These are phyloP conservation scores for Nerophis lumbriciformis DNA, from an alignment of 2,113 vertebrate genomes.

Conservation along the genomic window DNA sequence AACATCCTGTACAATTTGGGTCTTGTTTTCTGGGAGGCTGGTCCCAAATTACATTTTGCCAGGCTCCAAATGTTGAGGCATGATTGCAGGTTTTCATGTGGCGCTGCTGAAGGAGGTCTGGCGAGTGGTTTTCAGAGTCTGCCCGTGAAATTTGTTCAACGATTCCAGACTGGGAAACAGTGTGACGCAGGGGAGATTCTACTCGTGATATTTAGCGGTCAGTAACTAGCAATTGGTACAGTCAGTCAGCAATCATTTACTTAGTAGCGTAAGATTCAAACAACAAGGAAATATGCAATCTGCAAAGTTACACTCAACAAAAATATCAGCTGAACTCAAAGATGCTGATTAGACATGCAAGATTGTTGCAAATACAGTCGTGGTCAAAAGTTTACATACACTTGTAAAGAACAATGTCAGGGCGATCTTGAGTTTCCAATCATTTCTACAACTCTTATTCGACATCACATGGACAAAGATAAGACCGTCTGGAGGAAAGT, in stretches of 20 bases:
- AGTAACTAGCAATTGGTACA: neutral
- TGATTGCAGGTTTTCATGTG: conserved; percentile 58
- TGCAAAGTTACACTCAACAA: no score
- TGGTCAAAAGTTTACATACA: no score
- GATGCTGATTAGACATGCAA: no score
- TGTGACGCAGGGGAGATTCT: conserved; percentile 11
- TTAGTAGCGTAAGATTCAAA: neutral
- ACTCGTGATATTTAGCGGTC: neutral
- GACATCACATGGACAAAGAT: no score
- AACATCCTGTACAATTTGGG: conserved; percentile 6
- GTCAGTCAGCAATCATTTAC: neutral
- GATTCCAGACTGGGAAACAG: conserved; percentile 36
- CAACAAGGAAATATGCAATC: no score
- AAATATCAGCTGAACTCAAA: no score
- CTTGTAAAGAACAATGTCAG: no score
- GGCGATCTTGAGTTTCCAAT: no score
- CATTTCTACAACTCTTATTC: no score
- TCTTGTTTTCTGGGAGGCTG: conserved; percentile 19
- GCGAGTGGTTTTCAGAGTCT: conserved; percentile 53
- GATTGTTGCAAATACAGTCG: no score
- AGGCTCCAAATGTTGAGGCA: conserved; percentile 58
- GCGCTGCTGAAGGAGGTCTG: conserved; percentile 49
- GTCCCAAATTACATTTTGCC: conserved; percentile 58
- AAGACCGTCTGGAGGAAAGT: no score
- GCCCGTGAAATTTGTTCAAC: conserved; percentile 44